A percentile compares a stretch with the other conserved stretches of the same genome.
These are phyloP conservation scores for Pteropus rufus DNA, from an alignment of 2,797 vertebrate genomes.

Conservation along the genomic window DNA sequence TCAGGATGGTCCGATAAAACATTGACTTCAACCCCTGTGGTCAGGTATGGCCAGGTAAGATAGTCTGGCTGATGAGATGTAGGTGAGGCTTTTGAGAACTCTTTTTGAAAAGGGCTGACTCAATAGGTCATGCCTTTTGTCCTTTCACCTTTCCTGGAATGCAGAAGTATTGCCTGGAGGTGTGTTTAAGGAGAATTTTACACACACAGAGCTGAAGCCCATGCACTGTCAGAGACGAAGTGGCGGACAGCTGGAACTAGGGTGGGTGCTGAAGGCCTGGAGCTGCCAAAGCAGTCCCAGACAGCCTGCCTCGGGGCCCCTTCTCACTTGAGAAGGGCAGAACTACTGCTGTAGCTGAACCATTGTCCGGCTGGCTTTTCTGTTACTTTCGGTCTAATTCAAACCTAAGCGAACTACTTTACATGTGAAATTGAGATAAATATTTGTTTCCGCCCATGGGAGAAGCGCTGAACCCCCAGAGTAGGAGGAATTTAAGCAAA, in stretches of 20 bases:
- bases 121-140: background rate
- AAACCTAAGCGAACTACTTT: background rate
- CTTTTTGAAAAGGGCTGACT: background rate
- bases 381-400: background rate
- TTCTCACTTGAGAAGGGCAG: background rate
- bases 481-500: background rate
- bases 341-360: background rate
- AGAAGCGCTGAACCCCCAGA: background rate
- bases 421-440: background rate
- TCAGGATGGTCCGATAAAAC: background rate
- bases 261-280: background rate
- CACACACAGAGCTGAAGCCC: background rate
- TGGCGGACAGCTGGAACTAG: background rate
- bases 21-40: background rate
- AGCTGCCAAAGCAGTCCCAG: background rate
- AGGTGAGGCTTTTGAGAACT: background rate
- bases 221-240: fast-evolving
- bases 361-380: background rate
- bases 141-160: background rate
- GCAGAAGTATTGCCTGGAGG: background rate
- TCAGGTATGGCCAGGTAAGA: background rate
- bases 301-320: background rate
- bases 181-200: background rate
- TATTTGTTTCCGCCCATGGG: background rate
- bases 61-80: background rate